Evolutionary conservation across 2,113 vertebrate genomes (phyloP).

Genomic region (Pardalotus punctatus): DNA sequence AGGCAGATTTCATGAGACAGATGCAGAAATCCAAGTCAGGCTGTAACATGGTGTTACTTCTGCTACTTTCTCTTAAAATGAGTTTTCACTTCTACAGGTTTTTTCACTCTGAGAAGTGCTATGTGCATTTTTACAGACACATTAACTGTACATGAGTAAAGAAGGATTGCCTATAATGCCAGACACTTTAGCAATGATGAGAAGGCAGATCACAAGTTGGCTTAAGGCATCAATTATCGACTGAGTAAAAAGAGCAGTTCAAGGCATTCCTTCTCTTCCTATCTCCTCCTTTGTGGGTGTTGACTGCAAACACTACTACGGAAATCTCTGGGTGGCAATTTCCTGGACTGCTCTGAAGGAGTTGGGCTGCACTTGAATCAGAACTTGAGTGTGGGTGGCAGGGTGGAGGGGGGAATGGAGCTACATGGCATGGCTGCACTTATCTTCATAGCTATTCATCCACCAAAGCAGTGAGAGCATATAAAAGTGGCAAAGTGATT

Average conservation of each 20-base stretch:
- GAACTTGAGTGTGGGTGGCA: slow-evolving; percentile 5
- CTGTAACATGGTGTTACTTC: not conserved
- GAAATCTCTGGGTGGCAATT: slow-evolving; percentile 69
- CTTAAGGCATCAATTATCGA: slow-evolving; percentile 1
- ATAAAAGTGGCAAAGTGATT: slow-evolving; percentile 51
- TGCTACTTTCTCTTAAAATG: not conserved
- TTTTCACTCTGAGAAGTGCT: not conserved
- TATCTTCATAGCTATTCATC: slow-evolving; percentile 46
- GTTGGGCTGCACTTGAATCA: slow-evolving; percentile 5
- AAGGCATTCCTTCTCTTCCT: slow-evolving; percentile 30
- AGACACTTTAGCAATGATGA: slow-evolving; percentile 41
- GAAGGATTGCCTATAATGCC: not conserved
- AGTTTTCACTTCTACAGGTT: not conserved
- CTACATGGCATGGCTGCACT: slow-evolving; percentile 15
- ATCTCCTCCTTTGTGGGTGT: slow-evolving; percentile 41
- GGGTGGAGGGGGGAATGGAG: not conserved
- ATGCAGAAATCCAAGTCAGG: not conserved
- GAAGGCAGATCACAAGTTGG: slow-evolving; percentile 23
- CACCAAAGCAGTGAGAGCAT: not conserved
- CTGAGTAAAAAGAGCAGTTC: slow-evolving; percentile 15
- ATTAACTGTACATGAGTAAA: not conserved
- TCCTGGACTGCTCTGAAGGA: slow-evolving; percentile 47
- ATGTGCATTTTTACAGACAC: not conserved
- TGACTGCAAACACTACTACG: not conserved
- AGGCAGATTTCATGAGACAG: not conserved